Evolutionary conservation across 2,888 invertebrate species (phyloP).

Genomic region (Lathronympha strigana): DNA sequence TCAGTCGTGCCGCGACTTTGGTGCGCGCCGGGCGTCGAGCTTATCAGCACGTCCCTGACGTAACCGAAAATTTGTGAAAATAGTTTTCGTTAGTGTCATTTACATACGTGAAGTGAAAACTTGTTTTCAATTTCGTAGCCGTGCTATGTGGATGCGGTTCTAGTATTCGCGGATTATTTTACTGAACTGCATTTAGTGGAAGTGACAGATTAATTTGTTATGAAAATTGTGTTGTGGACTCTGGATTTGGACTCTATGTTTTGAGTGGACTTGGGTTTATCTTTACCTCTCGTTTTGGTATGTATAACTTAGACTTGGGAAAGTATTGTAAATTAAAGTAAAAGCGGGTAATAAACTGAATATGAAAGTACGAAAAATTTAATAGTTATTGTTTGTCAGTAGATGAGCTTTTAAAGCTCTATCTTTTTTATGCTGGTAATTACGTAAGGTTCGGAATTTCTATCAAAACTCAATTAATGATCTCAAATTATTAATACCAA

Average conservation of each 20-base stretch:
- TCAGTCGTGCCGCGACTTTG: conserved; percentile 71
- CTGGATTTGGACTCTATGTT: conserved; percentile 64
- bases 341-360: no score
- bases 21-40: conserved; percentile 59
- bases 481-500: no score
- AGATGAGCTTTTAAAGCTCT: no score
- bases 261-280: conserved; percentile 51
- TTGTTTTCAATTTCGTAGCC: conserved; percentile 64
- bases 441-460: no score
- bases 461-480: no score
- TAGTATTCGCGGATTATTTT: conserved; percentile 47
- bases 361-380: no score
- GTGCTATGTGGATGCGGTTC: conserved; percentile 66
- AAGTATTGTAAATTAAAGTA: no score
- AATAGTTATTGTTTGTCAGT: no score
- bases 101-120: conserved; percentile 77
- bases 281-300: conserved; percentile 50
- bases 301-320: conserved; percentile 38
- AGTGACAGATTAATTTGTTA: conserved; percentile 59
- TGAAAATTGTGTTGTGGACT: conserved; percentile 50
- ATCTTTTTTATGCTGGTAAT: no score
- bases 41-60: conserved; percentile 47
- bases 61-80: conserved; percentile 68
- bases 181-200: conserved; percentile 51
- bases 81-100: conserved; percentile 73